Evolutionary conservation across 30 jellyfish, hydroid and myxozoan species (phyloP).

Genomic region (Aurelia sp.): DNA sequence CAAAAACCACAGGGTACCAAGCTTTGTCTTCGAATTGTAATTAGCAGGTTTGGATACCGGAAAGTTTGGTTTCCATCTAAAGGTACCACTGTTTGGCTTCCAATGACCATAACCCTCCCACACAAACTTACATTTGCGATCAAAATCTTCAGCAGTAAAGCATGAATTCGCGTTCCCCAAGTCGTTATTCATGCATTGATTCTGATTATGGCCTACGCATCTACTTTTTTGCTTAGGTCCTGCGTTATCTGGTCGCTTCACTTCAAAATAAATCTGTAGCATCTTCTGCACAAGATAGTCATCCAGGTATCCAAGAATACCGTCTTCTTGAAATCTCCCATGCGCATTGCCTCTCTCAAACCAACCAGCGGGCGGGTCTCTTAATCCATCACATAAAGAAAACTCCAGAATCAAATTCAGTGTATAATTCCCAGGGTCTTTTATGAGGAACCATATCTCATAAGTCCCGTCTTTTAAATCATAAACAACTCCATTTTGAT

Average conservation of each 20-base stretch:
- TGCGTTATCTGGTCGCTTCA: not conserved
- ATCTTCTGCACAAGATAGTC: conserved; percentile 35
- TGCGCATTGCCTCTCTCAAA: conserved; percentile 39
- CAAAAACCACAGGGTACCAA: conserved; percentile 68
- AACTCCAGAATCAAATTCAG: conserved; percentile 46
- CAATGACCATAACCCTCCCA: conserved; percentile 57
- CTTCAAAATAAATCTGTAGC: conserved; percentile 17
- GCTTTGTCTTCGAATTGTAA: conserved; percentile 14
- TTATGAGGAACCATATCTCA: conserved; percentile 38
- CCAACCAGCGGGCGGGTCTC: conserved; percentile 75
- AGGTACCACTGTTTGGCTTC: not conserved
- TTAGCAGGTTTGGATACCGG: conserved; percentile 18
- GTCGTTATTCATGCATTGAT: no score
- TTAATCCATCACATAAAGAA: conserved; percentile 61
- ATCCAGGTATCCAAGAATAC: conserved; percentile 58
- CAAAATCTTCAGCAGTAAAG: not conserved
- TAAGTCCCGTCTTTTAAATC: conserved; percentile 65
- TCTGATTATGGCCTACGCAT: no score
- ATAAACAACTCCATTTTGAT: conserved; percentile 22
- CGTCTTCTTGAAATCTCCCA: conserved; percentile 56
- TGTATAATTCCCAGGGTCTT: conserved; percentile 50
- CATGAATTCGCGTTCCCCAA: not conserved
- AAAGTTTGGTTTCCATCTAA: conserved; percentile 36
- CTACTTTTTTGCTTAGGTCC: no score
- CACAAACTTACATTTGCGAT: conserved; percentile 22